Evolutionary conservation across 2,113 vertebrate genomes (phyloP).

Genomic region (Catharus minimus): DNA sequence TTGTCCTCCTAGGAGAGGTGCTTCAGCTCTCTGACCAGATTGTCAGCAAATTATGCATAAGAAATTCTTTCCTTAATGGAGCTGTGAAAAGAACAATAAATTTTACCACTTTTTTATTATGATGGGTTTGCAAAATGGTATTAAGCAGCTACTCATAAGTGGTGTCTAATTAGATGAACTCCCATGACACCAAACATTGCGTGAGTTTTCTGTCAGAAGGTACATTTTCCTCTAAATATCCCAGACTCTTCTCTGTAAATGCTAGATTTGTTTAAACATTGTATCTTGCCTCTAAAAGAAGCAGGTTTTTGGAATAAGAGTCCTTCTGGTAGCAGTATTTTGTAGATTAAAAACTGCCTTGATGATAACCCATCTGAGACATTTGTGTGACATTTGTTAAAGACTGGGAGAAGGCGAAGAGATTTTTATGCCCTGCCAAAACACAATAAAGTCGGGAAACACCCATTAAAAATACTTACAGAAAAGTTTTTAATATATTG

Average conservation of each 20-base stretch:
- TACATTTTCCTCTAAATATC: neutral
- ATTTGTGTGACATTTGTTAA: neutral
- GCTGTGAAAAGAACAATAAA: neutral
- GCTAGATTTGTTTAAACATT: slow-evolving; percentile 24
- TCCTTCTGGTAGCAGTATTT: neutral
- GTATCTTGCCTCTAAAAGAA: neutral
- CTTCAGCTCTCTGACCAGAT: neutral
- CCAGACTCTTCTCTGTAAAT: neutral
- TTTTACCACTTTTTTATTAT: neutral
- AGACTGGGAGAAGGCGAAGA: neutral
- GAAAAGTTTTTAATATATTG: neutral
- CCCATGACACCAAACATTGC: neutral
- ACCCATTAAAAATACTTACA: neutral
- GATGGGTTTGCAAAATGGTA: neutral
- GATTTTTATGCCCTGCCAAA: neutral
- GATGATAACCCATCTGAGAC: neutral
- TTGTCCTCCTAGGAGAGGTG: neutral
- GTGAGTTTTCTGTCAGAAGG: neutral
- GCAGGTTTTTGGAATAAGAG: neutral
- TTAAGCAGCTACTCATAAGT: neutral
- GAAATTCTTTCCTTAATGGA: neutral
- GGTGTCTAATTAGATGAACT: neutral
- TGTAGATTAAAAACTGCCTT: slow-evolving; percentile 13
- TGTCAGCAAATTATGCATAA: neutral
- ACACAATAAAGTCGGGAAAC: neutral